These are phyloP conservation scores for Drosophila anomelani DNA, from an alignment of 2,888 invertebrate genomes.

Conservation along the genomic window DNA sequence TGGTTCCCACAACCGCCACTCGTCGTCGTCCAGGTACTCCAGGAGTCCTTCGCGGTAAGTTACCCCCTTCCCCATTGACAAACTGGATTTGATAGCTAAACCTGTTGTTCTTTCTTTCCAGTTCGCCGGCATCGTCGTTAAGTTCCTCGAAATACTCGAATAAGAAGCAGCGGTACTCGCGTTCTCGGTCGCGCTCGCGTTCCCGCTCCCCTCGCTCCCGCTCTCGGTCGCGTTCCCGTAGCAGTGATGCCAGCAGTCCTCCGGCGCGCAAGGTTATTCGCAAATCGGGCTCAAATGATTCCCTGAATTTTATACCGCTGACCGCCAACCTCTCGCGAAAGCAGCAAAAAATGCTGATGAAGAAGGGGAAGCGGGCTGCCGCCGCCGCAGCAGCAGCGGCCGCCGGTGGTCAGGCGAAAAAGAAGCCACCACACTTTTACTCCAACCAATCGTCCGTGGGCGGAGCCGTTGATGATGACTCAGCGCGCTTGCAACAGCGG, in stretches of 20 bases:
- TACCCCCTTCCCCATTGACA: background rate
- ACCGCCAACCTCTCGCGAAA: slow-evolving; percentile 75
- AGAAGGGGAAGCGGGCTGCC: slow-evolving; percentile 81
- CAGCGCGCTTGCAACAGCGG: slow-evolving; percentile 92
- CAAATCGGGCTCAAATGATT: slow-evolving; percentile 83
- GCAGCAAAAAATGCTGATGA: slow-evolving; percentile 84
- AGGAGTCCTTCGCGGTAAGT: slow-evolving; percentile 82
- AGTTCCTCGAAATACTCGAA: slow-evolving; percentile 70
- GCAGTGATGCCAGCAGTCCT: slow-evolving; percentile 52
- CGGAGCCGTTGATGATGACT: slow-evolving; percentile 89
- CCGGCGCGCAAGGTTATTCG: slow-evolving; percentile 66
- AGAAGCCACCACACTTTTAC: slow-evolving; percentile 87
- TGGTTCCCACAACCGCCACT: slow-evolving; percentile 55
- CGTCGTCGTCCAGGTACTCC: slow-evolving; percentile 80
- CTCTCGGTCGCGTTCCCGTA: slow-evolving; percentile 85
- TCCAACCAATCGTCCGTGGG: slow-evolving; percentile 86
- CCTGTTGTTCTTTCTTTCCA: slow-evolving; percentile 48
- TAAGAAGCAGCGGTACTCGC: slow-evolving; percentile 73
- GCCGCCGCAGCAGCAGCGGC: slow-evolving; percentile 56
- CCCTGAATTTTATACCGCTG: slow-evolving; percentile 82
- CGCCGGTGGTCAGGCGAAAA: slow-evolving; percentile 82
- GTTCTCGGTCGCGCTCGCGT: slow-evolving; percentile 72
- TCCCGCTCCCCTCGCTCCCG: slow-evolving; percentile 83
- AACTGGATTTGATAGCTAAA: slow-evolving; percentile 5
- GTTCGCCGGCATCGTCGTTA: slow-evolving; percentile 71